Evolutionary conservation across 2,888 invertebrate species (phyloP).

Genomic region (Rutpela maculata): DNA sequence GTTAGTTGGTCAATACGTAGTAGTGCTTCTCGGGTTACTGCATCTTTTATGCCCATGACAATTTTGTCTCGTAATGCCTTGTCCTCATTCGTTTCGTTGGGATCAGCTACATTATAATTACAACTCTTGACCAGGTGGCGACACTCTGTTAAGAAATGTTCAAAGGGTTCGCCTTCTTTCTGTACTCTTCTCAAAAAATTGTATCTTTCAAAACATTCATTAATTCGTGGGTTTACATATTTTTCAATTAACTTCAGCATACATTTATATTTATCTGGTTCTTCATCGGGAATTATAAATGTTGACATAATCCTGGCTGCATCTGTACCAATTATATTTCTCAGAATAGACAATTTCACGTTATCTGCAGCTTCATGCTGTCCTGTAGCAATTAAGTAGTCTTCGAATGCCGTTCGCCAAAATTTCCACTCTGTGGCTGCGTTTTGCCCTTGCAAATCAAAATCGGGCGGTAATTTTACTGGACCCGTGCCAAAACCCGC

Average conservation of each 20-base stretch:
- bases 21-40: conserved; percentile 53
- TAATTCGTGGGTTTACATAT: conserved; percentile 57
- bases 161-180: conserved; percentile 56
- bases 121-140: conserved; percentile 42
- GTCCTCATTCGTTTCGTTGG: conserved; percentile 46
- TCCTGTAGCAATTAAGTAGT: no score
- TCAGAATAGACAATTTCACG: no score
- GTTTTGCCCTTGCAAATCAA: no score
- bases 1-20: conserved; percentile 57
- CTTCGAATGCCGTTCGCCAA: no score
- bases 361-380: no score
- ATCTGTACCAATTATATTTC: no score
- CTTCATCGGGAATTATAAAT: no score
- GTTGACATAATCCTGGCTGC: no score
- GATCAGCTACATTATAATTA: conserved; percentile 46
- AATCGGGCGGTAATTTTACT: no score
- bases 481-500: conserved; percentile 46
- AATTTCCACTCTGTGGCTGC: no score
- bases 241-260: no score
- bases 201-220: conserved; percentile 58
- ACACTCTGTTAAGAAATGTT: conserved; percentile 56
- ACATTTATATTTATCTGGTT: no score
- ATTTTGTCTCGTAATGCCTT: conserved; percentile 56
- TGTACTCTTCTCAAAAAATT: conserved; percentile 55
- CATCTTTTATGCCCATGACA: conserved; percentile 54